Conservation (phyloP, 2,113 vertebrate genomes). For the Podilymbus podiceps region DNA sequence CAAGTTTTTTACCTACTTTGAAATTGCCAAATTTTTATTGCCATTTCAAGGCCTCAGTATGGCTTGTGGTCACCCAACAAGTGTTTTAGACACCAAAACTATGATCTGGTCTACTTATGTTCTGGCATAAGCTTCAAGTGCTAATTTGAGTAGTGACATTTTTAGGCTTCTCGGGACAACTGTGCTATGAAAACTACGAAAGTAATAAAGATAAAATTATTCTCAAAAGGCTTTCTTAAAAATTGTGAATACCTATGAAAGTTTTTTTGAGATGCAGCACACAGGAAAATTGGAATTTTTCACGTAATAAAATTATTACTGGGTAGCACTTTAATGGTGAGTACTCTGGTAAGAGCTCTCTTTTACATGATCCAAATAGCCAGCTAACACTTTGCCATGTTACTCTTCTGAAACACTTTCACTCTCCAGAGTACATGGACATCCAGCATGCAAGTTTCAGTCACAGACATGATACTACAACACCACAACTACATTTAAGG, state of each 20-base stretch:
- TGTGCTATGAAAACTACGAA: not conserved
- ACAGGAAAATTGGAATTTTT: not conserved
- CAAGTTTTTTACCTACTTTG: not conserved
- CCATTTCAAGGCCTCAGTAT: not conserved
- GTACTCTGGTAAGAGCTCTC: not conserved
- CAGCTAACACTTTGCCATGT: not conserved
- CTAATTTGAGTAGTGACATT: not conserved
- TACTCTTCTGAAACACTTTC: not conserved
- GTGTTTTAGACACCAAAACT: not conserved
- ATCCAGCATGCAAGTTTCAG: not conserved
- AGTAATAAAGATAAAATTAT: not conserved
- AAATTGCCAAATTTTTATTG: not conserved
- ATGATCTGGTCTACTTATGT: not conserved
- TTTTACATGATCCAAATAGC: not conserved
- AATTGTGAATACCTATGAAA: not conserved
- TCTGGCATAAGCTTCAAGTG: not conserved
- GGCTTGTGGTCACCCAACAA: not conserved
- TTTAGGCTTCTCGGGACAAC: not conserved
- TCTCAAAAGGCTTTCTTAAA: not conserved
- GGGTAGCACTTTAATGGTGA: not conserved
- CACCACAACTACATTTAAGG: not conserved
- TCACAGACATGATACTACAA: not conserved
- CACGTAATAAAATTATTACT: not conserved
- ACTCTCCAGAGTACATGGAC: not conserved
- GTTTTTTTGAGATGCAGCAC: not conserved